Conservation (phyloP, 1,140 invertebrate genomes). For the Drosophila saltans region DNA sequence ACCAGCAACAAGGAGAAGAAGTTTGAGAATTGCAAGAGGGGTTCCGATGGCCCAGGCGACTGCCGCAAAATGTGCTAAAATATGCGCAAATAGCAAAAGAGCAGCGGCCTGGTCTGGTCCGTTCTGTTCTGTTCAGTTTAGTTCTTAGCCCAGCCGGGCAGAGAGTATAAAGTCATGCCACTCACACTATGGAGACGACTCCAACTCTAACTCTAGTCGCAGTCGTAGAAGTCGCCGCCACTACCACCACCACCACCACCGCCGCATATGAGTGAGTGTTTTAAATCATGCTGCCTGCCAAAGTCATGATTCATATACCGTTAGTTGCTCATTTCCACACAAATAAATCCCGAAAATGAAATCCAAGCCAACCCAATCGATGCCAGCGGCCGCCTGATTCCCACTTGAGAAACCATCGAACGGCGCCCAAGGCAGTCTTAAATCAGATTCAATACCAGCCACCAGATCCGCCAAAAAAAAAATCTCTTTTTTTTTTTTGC, state of each 20-base stretch:
- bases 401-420: constrained; percentile 66
- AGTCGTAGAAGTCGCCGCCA: constrained; percentile 9
- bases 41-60: constrained; percentile 26
- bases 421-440: constrained; percentile 55
- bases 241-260: constrained; percentile 19
- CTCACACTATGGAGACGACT: constrained; percentile 37
- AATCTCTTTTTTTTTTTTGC: constrained; percentile 28
- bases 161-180: constrained; percentile 54
- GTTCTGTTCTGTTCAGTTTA: no score
- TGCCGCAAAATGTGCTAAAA: constrained; percentile 77
- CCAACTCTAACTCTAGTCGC: constrained; percentile 12
- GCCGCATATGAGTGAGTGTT: constrained; percentile 76
- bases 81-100: constrained; percentile 73
- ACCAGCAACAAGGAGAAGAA: constrained; percentile 26
- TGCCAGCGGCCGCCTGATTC: constrained; percentile 33
- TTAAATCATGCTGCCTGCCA: constrained; percentile 82
- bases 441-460: constrained; percentile 10
- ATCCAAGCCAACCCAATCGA: constrained; percentile 39
- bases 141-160: constrained; percentile 22
- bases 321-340: constrained; percentile 82
- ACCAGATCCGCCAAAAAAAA: constrained; percentile 20
- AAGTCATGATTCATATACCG: constrained; percentile 83
- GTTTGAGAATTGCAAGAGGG: neutral
- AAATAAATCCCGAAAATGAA: constrained; percentile 78
- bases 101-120: constrained; percentile 22